These are phyloP conservation scores for Synergus itoensis DNA, from an alignment of 2,888 invertebrate species.

Conservation along the genomic window DNA sequence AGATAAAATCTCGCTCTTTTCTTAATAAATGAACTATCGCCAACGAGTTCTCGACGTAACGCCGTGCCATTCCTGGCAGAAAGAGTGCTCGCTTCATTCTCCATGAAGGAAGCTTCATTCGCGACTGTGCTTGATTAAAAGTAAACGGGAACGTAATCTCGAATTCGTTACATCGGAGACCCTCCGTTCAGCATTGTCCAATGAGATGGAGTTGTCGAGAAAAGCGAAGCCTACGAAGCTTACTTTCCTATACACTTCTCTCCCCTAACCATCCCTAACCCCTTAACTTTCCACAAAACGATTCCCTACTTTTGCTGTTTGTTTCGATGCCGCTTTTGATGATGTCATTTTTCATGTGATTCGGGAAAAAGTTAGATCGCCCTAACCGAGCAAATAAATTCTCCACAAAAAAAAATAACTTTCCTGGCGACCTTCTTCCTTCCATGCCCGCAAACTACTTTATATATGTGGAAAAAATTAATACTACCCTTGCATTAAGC, in stretches of 20 bases:
- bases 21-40: slow-evolving; percentile 39
- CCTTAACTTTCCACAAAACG: slow-evolving; percentile 43
- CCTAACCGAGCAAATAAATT: slow-evolving; percentile 67
- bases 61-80: slow-evolving; percentile 4
- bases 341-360: slow-evolving; percentile 64
- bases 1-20: slow-evolving; percentile 36
- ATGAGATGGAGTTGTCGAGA: slow-evolving; percentile 50
- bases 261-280: slow-evolving; percentile 45
- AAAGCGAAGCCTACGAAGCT: slow-evolving; percentile 48
- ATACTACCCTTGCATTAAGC: slow-evolving; percentile 42
- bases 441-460: slow-evolving; percentile 47
- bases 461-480: slow-evolving; percentile 54
- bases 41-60: slow-evolving; percentile 35
- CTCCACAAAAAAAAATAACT: slow-evolving; percentile 58
- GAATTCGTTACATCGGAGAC: slow-evolving; percentile 46
- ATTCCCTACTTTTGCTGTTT: slow-evolving; percentile 48
- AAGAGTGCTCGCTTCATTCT: slow-evolving; percentile 38
- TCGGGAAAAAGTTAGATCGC: slow-evolving; percentile 65
- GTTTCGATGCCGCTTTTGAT: slow-evolving; percentile 62
- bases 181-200: slow-evolving; percentile 49
- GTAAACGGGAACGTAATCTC: slow-evolving; percentile 55
- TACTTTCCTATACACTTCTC: slow-evolving; percentile 45
- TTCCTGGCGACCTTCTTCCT: slow-evolving; percentile 54
- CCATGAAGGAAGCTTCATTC: slow-evolving; percentile 52
- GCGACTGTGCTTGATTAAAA: slow-evolving; percentile 54